Base-by-base conservation (phyloP, 2,113 vertebrate species). In the Poeciliopsis retropinna region DNA sequence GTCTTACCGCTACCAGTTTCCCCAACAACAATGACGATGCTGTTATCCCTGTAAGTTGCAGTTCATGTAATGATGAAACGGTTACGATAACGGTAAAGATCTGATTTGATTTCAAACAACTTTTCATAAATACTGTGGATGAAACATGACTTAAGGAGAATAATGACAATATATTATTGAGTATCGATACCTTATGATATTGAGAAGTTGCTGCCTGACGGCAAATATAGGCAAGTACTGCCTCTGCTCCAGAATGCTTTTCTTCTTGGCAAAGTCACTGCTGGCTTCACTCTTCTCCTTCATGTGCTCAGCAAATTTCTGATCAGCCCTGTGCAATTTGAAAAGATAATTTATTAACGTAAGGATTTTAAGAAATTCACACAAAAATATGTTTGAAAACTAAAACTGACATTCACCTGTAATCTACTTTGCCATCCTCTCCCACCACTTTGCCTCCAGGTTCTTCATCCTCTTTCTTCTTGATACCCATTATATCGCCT, bases 301-400 rank as follows among this genome's bases (percentile, higher is more conserved):
- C 98, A 99, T 97, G 84, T 99, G 98, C 84, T 99, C 96, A 0
- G 98, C 98, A 94, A 99, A 99, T 86, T 99, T 99, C 93, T 99
- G 97, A 81, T 99, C 98, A 0, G 97, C 92, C 92, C 98, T 99
- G 81, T 61, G 37, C 76, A 72, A 71, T 22, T 51, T 57, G 61
- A 8, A 67, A 27, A 63, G 19, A 41, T 15, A 13, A 54, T 25
- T 57, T 3, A 73, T 57, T 3, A 73, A 80, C 14, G 76, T 25
- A 0, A 11, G 15, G 17, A 10, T 65, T 61, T 25, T 51, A 15
- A 64, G 25, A 65, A 70, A 75, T 30, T 44, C 28, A 30, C 17
- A 60, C 7, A 4, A 12, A 1, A 27, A 8, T 3, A 0, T 54
- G 14, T 72, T 39, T 31, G 51, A 57, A 34, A 51, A 30, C 69